phyloP scores from a whole-genome alignment of 2,113 vertebrate species.

The Planiliza haematocheilus region DNA sequence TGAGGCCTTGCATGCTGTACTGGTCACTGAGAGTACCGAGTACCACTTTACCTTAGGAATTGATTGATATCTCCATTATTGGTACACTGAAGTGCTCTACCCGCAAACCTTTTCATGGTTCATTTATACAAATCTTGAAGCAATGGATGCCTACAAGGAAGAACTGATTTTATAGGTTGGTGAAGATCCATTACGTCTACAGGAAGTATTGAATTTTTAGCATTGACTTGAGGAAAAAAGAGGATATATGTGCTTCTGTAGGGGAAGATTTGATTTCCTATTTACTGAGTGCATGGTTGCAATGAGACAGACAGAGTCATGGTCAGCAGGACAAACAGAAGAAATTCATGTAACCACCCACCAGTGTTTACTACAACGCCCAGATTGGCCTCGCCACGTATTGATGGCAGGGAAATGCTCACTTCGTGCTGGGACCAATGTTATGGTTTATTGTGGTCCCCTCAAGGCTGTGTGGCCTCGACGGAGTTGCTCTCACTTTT shows the following conservation, averaged over 20 bases:
- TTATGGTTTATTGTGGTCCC: conserved; percentile 72
- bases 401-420: conserved; percentile 69
- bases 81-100: neutral
- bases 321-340: conserved; percentile 37
- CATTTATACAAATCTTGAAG: conserved; percentile 6
- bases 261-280: conserved; percentile 17
- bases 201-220: conserved; percentile 4
- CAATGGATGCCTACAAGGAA: neutral
- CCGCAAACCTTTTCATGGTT: neutral
- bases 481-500: conserved; percentile 57
- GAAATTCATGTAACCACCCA: conserved; percentile 59
- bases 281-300: conserved; percentile 8
- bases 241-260: conserved; percentile 13
- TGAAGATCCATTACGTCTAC: conserved; percentile 16
- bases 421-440: conserved; percentile 72
- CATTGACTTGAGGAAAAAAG: conserved; percentile 6
- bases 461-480: conserved; percentile 73
- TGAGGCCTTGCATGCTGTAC: neutral
- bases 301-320: conserved; percentile 15
- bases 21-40: neutral
- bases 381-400: conserved; percentile 48
- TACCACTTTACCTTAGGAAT: neutral
- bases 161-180: conserved; percentile 4
- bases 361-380: conserved; percentile 70
- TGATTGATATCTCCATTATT: conserved; percentile 4